Evolutionary conservation across 2,113 vertebrate species (phyloP).

Genomic region (Sinosuthora webbiana): DNA sequence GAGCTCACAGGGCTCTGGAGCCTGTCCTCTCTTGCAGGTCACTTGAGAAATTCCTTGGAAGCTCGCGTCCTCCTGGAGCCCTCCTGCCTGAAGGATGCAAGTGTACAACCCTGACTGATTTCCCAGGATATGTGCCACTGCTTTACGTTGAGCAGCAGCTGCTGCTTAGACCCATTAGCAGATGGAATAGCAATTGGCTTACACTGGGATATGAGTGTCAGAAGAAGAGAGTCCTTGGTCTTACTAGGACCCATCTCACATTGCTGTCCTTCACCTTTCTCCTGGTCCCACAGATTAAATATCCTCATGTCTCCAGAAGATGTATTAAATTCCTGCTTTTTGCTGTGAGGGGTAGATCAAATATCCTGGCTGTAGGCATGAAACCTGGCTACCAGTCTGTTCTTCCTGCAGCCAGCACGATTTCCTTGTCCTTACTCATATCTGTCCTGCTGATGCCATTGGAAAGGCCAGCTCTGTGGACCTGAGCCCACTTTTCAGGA

Average conservation of each 20-base stretch:
- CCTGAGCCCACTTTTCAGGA: neutral
- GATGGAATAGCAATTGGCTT: conserved; percentile 1
- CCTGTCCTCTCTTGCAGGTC: neutral
- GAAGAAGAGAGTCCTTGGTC: neutral
- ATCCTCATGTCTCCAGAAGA: neutral
- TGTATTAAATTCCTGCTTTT: conserved; percentile 44
- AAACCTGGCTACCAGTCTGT: neutral
- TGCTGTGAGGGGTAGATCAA: conserved; percentile 16
- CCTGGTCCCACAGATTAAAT: conserved; percentile 8
- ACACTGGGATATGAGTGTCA: neutral
- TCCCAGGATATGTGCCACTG: neutral
- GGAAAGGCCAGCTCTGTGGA: rapidly evolving
- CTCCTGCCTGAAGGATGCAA: neutral
- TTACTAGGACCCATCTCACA: neutral
- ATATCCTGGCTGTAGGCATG: conserved; percentile 5
- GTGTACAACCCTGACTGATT: neutral
- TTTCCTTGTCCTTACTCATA: neutral
- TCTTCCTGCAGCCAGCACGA: neutral
- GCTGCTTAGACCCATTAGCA: neutral
- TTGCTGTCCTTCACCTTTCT: conserved; percentile 38
- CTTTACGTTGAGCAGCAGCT: neutral
- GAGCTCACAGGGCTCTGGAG: rapidly evolving
- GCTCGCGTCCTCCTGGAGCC: too few species aligned
- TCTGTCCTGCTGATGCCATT: neutral
- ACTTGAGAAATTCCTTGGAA: neutral